Evolutionary conservation across 92 coral and sea anemone genomes (phyloP).

Genomic region (Bergia puertoricense): DNA sequence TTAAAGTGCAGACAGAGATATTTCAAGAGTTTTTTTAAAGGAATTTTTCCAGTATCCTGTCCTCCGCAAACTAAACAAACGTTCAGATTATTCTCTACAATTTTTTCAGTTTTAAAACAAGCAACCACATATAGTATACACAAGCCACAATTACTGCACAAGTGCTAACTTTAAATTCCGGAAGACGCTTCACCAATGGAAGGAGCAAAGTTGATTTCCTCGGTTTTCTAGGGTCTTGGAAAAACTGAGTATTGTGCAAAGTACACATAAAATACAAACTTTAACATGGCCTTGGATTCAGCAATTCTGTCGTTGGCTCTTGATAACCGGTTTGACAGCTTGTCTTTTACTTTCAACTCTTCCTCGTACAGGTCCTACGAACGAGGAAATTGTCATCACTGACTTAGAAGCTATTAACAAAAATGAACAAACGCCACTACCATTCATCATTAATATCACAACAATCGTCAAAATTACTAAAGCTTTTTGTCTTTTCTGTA

Average conservation of each 20-base stretch:
- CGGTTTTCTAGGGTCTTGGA: no score
- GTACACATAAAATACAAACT: slow-evolving; percentile 58
- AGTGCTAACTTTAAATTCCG: not conserved
- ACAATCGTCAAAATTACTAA: not conserved
- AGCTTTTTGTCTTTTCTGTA: no score
- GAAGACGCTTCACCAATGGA: no score
- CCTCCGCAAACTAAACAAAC: no score
- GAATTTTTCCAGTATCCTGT: no score
- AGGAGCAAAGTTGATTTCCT: no score
- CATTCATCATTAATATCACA: not conserved
- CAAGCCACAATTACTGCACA: not conserved
- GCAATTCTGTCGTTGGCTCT: slow-evolving; percentile 93
- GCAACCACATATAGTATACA: no score
- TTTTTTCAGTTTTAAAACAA: no score
- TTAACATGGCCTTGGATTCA: slow-evolving; percentile 86
- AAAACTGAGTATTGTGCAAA: no score
- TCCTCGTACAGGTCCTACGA: slow-evolving; percentile 88
- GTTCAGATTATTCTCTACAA: no score
- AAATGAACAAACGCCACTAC: not conserved
- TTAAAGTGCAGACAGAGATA: no score
- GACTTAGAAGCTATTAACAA: not conserved
- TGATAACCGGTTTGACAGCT: slow-evolving; percentile 76
- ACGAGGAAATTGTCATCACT: not conserved
- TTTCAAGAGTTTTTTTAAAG: no score
- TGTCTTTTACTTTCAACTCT: slow-evolving; percentile 86